phyloP scores from a whole-genome alignment of 2,113 vertebrate genomes.

The Percopsis transmontana region DNA sequence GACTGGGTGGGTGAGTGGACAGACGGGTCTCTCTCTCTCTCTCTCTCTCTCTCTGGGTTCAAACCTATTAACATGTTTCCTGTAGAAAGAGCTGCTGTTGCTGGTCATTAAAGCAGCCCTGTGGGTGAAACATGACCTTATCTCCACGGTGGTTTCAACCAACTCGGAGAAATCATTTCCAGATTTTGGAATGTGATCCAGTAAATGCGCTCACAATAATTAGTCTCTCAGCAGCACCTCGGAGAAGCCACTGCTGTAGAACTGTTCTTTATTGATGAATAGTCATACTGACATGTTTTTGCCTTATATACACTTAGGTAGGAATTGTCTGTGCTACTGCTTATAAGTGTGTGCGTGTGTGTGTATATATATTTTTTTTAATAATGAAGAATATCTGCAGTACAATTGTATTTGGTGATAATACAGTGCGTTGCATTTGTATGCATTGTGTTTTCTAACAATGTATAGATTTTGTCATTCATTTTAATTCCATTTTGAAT shows the following conservation, averaged over 20 bases:
- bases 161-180: slow-evolving; percentile 66
- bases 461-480: too few relatives aligned
- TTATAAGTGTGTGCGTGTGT: too few relatives aligned
- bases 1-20: slow-evolving; percentile 37
- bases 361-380: too few relatives aligned
- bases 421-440: too few relatives aligned
- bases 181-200: slow-evolving; percentile 59
- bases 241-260: slow-evolving; percentile 11
- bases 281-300: background rate
- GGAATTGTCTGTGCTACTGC: background rate
- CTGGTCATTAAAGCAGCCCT: slow-evolving; percentile 48
- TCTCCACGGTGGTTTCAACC: slow-evolving; percentile 50
- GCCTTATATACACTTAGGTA: background rate
- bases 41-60: slow-evolving; percentile 48
- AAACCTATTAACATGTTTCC: slow-evolving; percentile 63
- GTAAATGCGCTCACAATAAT: slow-evolving; percentile 42
- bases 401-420: too few relatives aligned
- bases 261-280: slow-evolving; percentile 1
- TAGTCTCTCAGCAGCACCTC: slow-evolving; percentile 42
- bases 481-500: too few relatives aligned
- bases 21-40: slow-evolving; percentile 1
- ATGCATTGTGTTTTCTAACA: too few relatives aligned
- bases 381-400: too few relatives aligned
- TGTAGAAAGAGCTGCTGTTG: slow-evolving; percentile 39
- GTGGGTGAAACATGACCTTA: slow-evolving; percentile 51